These are phyloP conservation scores for Leucopsar rothschildi DNA, from an alignment of 2,113 vertebrate species.

Conservation along the genomic window DNA sequence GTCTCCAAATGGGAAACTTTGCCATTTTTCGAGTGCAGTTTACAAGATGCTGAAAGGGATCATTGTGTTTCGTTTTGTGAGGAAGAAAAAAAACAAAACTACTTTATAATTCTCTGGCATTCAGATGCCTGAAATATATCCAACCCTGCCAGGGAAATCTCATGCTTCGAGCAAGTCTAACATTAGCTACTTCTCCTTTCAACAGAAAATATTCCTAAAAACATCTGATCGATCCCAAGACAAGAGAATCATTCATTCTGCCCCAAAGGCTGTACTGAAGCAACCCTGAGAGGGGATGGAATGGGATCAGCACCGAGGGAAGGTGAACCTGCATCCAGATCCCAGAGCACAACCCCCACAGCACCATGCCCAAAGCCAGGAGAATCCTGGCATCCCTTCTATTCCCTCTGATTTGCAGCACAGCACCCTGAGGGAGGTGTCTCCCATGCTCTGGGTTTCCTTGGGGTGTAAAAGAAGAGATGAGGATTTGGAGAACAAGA, in stretches of 20 bases:
- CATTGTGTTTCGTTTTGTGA: not conserved
- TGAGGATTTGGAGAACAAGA: no score
- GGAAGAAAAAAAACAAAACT: not conserved
- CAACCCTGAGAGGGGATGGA: accelerated
- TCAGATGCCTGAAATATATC: not conserved
- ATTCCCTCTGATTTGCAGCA: accelerated
- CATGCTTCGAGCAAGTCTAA: not conserved
- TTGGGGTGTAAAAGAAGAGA: not conserved
- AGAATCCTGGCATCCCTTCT: not conserved
- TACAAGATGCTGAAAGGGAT: not conserved
- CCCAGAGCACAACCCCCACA: accelerated
- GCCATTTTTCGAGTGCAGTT: not conserved
- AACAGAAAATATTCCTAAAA: not conserved
- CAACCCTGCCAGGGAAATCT: not conserved
- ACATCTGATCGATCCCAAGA: accelerated
- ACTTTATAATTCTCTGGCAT: not conserved
- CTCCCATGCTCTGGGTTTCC: not conserved
- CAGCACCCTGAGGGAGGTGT: not conserved
- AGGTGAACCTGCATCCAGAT: not conserved
- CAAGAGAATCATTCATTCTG: not conserved
- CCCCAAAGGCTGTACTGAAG: not conserved
- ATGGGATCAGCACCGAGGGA: not conserved
- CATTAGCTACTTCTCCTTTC: not conserved
- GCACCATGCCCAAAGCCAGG: accelerated
- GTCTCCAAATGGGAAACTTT: not conserved